phyloP scores from a whole-genome alignment of 64 coral and sea anemone species.

The Acropora tenuis region DNA sequence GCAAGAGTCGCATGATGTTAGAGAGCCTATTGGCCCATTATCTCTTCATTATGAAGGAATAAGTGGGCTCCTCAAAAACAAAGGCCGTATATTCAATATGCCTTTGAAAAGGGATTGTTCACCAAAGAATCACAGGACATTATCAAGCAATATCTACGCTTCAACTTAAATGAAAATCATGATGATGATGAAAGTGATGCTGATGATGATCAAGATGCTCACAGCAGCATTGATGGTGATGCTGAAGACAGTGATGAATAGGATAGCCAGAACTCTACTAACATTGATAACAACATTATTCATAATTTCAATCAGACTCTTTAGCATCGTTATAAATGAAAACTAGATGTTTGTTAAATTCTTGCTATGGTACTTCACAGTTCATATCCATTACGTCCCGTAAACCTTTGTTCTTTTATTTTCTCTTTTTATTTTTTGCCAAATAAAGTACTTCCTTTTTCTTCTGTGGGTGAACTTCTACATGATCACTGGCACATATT shows the following conservation, averaged over 20 bases:
- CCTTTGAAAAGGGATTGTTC: constrained; percentile 1
- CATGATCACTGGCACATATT: too few relatives aligned
- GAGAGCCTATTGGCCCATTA: constrained; percentile 8
- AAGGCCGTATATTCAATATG: neutral
- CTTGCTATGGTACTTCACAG: neutral
- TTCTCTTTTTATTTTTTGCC: neutral
- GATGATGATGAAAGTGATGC: neutral
- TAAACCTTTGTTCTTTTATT: neutral
- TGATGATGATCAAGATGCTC: neutral
- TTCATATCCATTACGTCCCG: neutral
- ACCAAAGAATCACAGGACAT: constrained; percentile 5
- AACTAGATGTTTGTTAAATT: neutral
- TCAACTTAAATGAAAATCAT: constrained; percentile 17
- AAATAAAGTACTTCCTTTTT: neutral
- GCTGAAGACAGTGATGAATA: neutral
- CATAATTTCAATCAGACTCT: neutral
- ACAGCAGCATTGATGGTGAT: neutral
- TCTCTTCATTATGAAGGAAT: neutral
- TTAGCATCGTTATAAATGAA: neutral
- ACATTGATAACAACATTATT: neutral
- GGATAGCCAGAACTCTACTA: neutral
- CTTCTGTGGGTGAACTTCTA: neutral
- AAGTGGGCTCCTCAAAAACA: too few relatives aligned
- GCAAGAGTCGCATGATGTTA: constrained; percentile 2
- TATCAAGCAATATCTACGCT: constrained; percentile 9